phyloP scores from a whole-genome alignment of 2,797 vertebrate species.

The Salmo trutta region DNA sequence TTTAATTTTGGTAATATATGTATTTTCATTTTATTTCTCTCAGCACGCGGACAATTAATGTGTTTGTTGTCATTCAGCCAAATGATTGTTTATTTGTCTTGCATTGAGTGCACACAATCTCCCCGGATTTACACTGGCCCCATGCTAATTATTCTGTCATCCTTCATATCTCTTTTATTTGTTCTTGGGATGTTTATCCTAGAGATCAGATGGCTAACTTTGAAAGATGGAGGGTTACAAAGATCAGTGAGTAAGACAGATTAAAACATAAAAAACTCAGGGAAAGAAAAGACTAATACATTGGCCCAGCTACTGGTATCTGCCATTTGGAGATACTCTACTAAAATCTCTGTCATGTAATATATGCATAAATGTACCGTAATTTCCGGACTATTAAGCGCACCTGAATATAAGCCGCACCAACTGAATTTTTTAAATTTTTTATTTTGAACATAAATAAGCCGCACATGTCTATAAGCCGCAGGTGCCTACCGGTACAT shows the following conservation, averaged over 20 bases:
- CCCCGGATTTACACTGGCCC: slow-evolving; percentile 56
- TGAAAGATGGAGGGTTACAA: slow-evolving; percentile 55
- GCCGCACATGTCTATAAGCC: no score
- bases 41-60: slow-evolving; percentile 56
- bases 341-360: slow-evolving; percentile 22
- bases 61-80: slow-evolving; percentile 62
- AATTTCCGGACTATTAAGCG: no score
- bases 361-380: background rate
- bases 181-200: slow-evolving; percentile 70
- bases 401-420: no score
- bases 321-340: slow-evolving; percentile 45
- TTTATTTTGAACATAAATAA: no score
- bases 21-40: slow-evolving; percentile 41
- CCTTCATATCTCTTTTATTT: slow-evolving; percentile 74
- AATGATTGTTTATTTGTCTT: slow-evolving; percentile 65
- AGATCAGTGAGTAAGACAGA: slow-evolving; percentile 59
- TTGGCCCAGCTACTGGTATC: slow-evolving; percentile 24
- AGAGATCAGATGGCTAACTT: slow-evolving; percentile 67
- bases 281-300: slow-evolving; percentile 29
- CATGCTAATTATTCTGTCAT: slow-evolving; percentile 75
- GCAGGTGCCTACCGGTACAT: no score
- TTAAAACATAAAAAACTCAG: slow-evolving; percentile 54
- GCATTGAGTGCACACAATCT: slow-evolving; percentile 53
- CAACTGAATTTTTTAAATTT: no score
- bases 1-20: slow-evolving; percentile 27